Conservation (phyloP, 1,140 invertebrate species). For the Linepithema humile region DNA sequence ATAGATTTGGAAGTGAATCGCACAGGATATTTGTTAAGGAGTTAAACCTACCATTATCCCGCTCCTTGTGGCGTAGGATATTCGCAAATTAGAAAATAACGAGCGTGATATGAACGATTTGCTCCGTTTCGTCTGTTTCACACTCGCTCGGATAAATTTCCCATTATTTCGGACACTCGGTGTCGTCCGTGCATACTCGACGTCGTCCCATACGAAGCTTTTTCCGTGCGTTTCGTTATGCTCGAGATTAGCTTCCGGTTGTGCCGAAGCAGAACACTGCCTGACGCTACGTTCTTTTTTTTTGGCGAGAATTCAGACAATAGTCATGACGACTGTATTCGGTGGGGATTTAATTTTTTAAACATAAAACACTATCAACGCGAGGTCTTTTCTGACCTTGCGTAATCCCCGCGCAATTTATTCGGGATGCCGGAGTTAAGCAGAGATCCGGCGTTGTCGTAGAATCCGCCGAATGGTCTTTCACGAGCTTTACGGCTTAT, state of each 20-base stretch:
- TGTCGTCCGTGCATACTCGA: not conserved
- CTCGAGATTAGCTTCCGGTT: slow-evolving; percentile 36
- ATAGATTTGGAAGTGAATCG: slow-evolving; percentile 21
- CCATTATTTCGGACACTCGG: slow-evolving; percentile 8
- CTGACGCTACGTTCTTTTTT: not conserved
- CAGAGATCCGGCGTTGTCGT: slow-evolving; percentile 20
- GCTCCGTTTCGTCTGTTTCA: slow-evolving; percentile 18
- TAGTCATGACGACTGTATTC: too few species aligned
- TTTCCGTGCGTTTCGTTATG: slow-evolving; percentile 34
- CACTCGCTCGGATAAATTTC: slow-evolving; percentile 23
- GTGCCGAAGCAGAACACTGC: not conserved
- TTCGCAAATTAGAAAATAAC: slow-evolving; percentile 41
- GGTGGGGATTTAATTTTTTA: slow-evolving; percentile 10
- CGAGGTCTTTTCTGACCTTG: not conserved
- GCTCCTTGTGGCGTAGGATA: slow-evolving; percentile 8
- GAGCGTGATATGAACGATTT: slow-evolving; percentile 5
- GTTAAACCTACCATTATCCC: slow-evolving; percentile 6
- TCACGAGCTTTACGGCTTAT: slow-evolving; percentile 41
- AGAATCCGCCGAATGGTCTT: slow-evolving; percentile 25
- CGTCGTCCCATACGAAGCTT: not conserved
- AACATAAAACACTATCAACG: not conserved
- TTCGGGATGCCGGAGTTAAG: not conserved
- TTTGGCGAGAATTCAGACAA: not conserved
- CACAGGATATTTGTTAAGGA: not conserved
- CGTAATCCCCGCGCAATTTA: not conserved